These are phyloP conservation scores for Formica selysi DNA, from an alignment of 1,140 invertebrate species.

Conservation along the genomic window DNA sequence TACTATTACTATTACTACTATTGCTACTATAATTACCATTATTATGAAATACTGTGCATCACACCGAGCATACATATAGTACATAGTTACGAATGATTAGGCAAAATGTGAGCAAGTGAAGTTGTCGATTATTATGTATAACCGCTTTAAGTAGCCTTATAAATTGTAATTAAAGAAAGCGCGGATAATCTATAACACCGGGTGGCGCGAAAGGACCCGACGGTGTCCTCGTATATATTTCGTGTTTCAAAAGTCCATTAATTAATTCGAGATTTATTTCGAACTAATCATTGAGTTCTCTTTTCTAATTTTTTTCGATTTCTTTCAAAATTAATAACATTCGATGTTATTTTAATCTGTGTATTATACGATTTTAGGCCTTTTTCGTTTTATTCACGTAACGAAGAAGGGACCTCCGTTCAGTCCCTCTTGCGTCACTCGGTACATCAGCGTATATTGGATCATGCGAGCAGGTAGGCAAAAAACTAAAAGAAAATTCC, in stretches of 20 bases:
- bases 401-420: neutral
- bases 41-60: constrained; percentile 65
- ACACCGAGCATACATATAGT: constrained; percentile 51
- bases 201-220: constrained; percentile 38
- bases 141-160: constrained; percentile 76
- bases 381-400: neutral
- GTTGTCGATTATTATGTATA: constrained; percentile 73
- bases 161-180: constrained; percentile 70
- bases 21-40: constrained; percentile 65
- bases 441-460: constrained; percentile 50
- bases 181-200: constrained; percentile 59
- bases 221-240: constrained; percentile 1
- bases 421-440: constrained; percentile 17
- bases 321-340: neutral
- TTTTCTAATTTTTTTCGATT: neutral
- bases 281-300: neutral
- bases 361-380: neutral
- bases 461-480: constrained; percentile 45
- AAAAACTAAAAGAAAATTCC: constrained; percentile 61
- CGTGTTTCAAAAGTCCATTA: neutral
- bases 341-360: neutral
- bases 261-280: neutral
- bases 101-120: constrained; percentile 33
- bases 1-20: constrained; percentile 70
- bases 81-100: constrained; percentile 43